These are phyloP conservation scores for Phalangium opilio DNA, from an alignment of 2,888 invertebrate genomes.

Conservation along the genomic window DNA sequence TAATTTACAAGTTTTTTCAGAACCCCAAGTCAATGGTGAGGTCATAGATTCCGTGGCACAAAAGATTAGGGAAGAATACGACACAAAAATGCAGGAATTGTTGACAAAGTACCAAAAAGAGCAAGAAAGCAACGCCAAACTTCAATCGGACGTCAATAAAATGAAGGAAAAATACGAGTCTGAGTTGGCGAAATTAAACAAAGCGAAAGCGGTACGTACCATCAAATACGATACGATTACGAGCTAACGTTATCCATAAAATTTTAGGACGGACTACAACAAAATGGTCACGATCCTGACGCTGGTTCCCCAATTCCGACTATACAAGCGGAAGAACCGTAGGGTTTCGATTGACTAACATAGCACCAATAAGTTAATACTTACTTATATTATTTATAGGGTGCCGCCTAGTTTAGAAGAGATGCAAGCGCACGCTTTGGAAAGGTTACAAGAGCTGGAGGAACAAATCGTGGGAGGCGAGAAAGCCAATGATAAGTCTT, in stretches of 20 bases:
- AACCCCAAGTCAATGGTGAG: too few species aligned
- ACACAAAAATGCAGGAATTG: slow-evolving; percentile 37
- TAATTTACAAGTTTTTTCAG: too few species aligned
- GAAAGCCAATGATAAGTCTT: slow-evolving; percentile 49
- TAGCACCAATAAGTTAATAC: too few species aligned
- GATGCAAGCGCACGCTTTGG: slow-evolving; percentile 32
- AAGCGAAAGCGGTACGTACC: neutral
- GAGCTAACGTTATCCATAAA: too few species aligned
- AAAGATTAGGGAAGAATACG: slow-evolving; percentile 32
- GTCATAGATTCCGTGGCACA: too few species aligned
- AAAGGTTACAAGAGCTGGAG: slow-evolving; percentile 46
- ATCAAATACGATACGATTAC: too few species aligned
- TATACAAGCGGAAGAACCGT: too few species aligned
- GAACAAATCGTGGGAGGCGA: slow-evolving; percentile 66
- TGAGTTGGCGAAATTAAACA: slow-evolving; percentile 31
- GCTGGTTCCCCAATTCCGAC: too few species aligned
- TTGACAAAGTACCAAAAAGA: slow-evolving; percentile 32
- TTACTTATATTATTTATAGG: too few species aligned
- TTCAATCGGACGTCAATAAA: slow-evolving; percentile 44
- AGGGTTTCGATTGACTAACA: too few species aligned
- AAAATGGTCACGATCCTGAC: too few species aligned
- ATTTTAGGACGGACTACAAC: too few species aligned
- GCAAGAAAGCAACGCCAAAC: slow-evolving; percentile 33
- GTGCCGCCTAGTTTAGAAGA: neutral
- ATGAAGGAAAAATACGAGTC: slow-evolving; percentile 41